Percentiles rank a stretch among this genome's conserved stretches.
These are phyloP conservation scores for Eustalomyia histrio DNA, from an alignment of 2,888 invertebrate species.

Conservation along the genomic window DNA sequence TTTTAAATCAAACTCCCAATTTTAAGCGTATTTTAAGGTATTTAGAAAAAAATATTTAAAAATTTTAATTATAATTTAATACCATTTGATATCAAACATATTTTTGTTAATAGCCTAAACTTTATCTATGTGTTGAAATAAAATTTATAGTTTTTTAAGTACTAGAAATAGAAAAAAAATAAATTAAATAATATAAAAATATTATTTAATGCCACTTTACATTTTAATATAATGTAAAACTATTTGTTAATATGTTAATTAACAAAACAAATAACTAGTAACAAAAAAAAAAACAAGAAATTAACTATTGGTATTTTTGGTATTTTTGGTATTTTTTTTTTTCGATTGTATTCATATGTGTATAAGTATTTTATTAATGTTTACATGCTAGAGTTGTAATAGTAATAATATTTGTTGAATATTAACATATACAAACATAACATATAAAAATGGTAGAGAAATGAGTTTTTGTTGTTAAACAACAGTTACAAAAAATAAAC, in stretches of 20 bases:
- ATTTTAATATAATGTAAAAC: constrained; percentile 51
- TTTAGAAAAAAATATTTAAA: constrained; percentile 17
- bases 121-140: constrained; percentile 29
- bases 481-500: no score
- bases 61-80: neutral
- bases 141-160: constrained; percentile 48
- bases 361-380: constrained; percentile 38
- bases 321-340: no score
- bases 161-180: constrained; percentile 28
- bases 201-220: constrained; percentile 30
- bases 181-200: constrained; percentile 22
- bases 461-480: neutral
- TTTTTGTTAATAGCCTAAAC: constrained; percentile 24
- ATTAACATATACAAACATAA: constrained; percentile 63
- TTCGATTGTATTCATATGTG: constrained; percentile 8
- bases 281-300: constrained; percentile 25
- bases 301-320: constrained; percentile 3
- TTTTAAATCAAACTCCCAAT: neutral
- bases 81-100: constrained; percentile 55
- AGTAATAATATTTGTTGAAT: constrained; percentile 58
- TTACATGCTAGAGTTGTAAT: constrained; percentile 48
- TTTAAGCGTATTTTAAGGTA: neutral
- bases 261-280: constrained; percentile 23
- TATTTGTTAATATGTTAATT: constrained; percentile 65
- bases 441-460: constrained; percentile 51